Evolutionary conservation across 2,888 invertebrate genomes (phyloP).

Genomic region (Clanis bilineata): DNA sequence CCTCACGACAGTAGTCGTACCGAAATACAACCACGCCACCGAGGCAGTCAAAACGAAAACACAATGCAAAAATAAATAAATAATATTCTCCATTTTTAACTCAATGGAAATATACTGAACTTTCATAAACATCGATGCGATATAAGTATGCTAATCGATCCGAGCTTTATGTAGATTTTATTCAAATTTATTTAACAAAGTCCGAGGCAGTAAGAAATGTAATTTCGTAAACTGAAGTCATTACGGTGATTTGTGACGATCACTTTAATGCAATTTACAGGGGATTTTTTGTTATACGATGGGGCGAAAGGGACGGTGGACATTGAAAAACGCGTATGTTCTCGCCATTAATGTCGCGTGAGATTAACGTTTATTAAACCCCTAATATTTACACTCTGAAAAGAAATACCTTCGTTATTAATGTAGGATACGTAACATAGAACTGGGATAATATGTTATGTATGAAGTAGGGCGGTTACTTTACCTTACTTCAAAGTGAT

Average conservation of each 20-base stretch:
- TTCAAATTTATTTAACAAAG: constrained; percentile 7
- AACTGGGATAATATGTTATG: too few relatives aligned
- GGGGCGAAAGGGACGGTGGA: background rate
- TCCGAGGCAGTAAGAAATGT: background rate
- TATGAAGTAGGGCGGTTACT: too few relatives aligned
- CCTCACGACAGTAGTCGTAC: too few relatives aligned
- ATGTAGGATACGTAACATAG: too few relatives aligned
- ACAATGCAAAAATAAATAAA: too few relatives aligned
- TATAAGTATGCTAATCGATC: constrained; percentile 4
- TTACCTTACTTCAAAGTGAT: too few relatives aligned
- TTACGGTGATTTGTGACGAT: constrained; percentile 7
- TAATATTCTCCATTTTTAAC: too few relatives aligned
- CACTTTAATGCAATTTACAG: background rate
- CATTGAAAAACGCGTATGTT: background rate
- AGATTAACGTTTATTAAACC: background rate
- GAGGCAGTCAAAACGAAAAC: too few relatives aligned
- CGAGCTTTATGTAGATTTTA: constrained; percentile 2
- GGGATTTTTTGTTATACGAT: background rate
- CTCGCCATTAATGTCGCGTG: background rate
- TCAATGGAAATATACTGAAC: too few relatives aligned
- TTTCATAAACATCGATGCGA: background rate
- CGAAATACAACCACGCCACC: too few relatives aligned
- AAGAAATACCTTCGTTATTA: too few relatives aligned
- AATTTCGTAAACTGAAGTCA: constrained; percentile 5
- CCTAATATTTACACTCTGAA: too few relatives aligned